Conservation (phyloP, 2,113 vertebrate genomes). For the Ursus arctos region DNA sequence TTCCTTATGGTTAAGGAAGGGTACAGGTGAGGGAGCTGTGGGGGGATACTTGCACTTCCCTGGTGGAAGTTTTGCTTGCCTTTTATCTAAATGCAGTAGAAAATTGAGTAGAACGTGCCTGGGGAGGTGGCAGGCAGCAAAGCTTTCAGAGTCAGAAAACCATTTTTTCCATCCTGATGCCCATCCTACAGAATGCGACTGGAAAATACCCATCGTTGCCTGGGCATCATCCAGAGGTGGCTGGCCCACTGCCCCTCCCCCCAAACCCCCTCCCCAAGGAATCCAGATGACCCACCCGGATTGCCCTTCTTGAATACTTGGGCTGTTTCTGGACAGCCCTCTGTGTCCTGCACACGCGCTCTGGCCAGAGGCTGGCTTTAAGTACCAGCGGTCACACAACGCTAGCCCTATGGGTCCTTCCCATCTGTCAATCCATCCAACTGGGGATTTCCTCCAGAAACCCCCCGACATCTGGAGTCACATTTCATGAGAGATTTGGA, state of each 20-base stretch:
- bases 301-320: rapidly evolving
- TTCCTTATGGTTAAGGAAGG: neutral
- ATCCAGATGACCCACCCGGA: neutral
- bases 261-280: neutral
- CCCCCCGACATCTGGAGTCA: no score
- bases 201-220: neutral
- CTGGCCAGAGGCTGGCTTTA: no score
- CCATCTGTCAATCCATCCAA: neutral
- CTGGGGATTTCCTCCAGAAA: neutral
- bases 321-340: no score
- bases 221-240: neutral
- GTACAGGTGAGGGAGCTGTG: no score
- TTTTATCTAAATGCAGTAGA: neutral
- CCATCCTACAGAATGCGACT: no score
- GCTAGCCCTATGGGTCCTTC: neutral
- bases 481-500: neutral
- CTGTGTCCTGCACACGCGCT: neutral
- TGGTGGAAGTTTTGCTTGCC: neutral
- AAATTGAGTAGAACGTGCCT: no score
- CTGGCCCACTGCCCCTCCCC: no score
- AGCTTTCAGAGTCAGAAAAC: no score
- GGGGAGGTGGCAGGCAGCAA: neutral
- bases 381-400: neutral
- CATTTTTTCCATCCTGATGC: neutral
- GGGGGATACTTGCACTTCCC: neutral